Evolutionary conservation across 2,888 invertebrate genomes (phyloP), one percentile per base, ranked within the genome.

Genomic region (Xanthia togata): DNA sequence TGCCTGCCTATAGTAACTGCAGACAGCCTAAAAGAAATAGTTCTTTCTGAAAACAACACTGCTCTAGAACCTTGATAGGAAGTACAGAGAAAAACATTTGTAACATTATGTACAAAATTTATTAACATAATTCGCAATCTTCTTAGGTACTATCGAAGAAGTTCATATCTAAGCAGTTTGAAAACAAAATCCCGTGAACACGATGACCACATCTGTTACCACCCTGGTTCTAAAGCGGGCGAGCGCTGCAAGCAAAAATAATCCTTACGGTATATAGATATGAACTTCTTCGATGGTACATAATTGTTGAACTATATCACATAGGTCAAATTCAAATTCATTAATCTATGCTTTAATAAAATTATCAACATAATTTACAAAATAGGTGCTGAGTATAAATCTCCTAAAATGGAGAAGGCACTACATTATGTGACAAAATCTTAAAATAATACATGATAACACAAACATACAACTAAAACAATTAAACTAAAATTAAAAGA

Each of bases 381-480:
- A 63, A 31, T 31, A 31, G 9, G 6, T 41, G 20, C 9, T 50
- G 3, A 53, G 31, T 14, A 63, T 9, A 20, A 9, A 35, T 53
- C 8, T 53, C 59, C 17, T 50, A 55, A 35, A 35, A 57, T 57
- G 6, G 60, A 63, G 41, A 69, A 65, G 64, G 57, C 60, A 72
- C 62, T 53, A 31, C 23, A 26, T 14, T 31, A 14, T 20, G 20
- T 63, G 38, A 44, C 8, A 67, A 47, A 5, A 47, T 8, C 20
- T 53, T 77, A 47, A 55, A 83, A 67, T 67, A 62, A 83, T 31
- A 67, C 78, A 65, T 83, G 83, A 79, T 83, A 62, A 59, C 17
- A 47, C 26, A 79, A 70, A 79, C 20, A 82, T 76, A 47, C 26
- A 81, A 74, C 1, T 20, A 60, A 74, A 59, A 59, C 4, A 74